Base-by-base conservation (phyloP, 2,113 vertebrate species). In the Gallinago jamesoni region DNA sequence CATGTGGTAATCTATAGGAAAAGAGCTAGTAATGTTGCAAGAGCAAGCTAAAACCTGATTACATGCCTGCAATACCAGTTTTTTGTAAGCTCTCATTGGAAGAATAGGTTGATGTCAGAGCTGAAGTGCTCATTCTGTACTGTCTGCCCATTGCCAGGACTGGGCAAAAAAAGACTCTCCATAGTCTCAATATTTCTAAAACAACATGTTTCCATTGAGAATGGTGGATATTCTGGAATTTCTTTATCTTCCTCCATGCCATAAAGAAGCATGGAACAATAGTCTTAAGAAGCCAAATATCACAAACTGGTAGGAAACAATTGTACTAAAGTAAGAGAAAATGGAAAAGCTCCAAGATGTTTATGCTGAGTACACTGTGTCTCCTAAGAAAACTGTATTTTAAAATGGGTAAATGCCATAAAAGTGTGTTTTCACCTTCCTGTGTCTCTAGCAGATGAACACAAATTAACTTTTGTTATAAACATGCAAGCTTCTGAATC, bases 391-490 rank as follows among this genome's bases (percentile, higher is more conserved):
- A 91, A 55, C 0, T 3, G 13, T 73, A 68, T 81, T 96, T 95
- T 79, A 50, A 82, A 93, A 75, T 43, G 33, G 16, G 24, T 63
- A 87, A 86, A 87, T 80, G 30, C 53, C 43, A 45, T 69, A 33
- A 77, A 94, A 91, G 21, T 88, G 28, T 88, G 28, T 94, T 94
- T 94, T 91, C 68, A 75, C 21, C 30, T 91, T 92, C 52, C 27
- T 73, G 12, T 79, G 25, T 79, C 64, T 95, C 90, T 92, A 59
- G 45, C 66, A 92, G 80, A 93, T 87, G 50, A 89, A 31, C 25
- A 91, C 3, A 92, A 85, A 75, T 84, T 96, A 96, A 37, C 87
- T 93, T 90, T 81, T 93, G 37, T 79, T 89, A 35, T 67, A 86
- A 92, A 43, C 63, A 68, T 80, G 14, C 18, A 91, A 81, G 56